Percentiles rank a stretch among this genome's conserved stretches.
Evolutionary conservation across 2,888 invertebrate genomes (phyloP).

Genomic region (Mellilla xanthometata): DNA sequence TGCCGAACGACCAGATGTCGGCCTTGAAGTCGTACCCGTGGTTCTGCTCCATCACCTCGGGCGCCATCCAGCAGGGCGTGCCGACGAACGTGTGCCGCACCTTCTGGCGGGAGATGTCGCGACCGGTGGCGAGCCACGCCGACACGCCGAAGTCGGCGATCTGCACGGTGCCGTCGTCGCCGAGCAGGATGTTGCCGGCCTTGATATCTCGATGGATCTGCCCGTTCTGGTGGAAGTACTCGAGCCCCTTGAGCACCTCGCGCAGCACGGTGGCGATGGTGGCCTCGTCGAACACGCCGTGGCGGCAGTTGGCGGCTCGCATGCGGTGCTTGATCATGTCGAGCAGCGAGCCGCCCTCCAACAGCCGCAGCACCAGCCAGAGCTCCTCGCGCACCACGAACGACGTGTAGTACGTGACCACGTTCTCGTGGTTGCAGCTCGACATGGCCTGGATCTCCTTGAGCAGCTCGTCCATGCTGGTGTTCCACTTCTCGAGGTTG

Average conservation of each 20-base stretch:
- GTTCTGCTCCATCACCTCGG: constrained; percentile 99
- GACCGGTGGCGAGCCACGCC: constrained; percentile 98
- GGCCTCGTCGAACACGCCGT: constrained; percentile 98
- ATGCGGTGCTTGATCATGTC: constrained; percentile 98
- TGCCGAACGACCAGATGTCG: constrained; percentile 91
- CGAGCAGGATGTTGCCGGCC: constrained; percentile 91
- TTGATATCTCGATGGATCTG: constrained; percentile 94
- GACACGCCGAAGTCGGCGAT: constrained; percentile 99
- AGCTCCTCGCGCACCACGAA: constrained; percentile 99
- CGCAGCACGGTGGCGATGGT: constrained; percentile 99
- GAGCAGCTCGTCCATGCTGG: constrained; percentile 98
- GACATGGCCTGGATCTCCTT: constrained; percentile 98
- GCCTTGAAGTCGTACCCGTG: constrained; percentile 99
- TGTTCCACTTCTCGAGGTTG: constrained; percentile 99
- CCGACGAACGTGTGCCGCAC: constrained; percentile 99
- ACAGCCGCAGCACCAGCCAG: constrained; percentile 97
- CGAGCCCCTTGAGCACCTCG: constrained; percentile 97
- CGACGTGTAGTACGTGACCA: constrained; percentile 99
- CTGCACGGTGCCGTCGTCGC: constrained; percentile 98
- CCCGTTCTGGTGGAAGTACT: constrained; percentile 98
- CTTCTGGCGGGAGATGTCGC: constrained; percentile 97
- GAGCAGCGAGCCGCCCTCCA: constrained; percentile 95
- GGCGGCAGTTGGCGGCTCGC: constrained; percentile 94
- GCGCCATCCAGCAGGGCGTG: constrained; percentile 99
- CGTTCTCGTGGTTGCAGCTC: constrained; percentile 99